Base-by-base conservation (phyloP, 1,140 invertebrate genomes). In the Megathymus violae region DNA sequence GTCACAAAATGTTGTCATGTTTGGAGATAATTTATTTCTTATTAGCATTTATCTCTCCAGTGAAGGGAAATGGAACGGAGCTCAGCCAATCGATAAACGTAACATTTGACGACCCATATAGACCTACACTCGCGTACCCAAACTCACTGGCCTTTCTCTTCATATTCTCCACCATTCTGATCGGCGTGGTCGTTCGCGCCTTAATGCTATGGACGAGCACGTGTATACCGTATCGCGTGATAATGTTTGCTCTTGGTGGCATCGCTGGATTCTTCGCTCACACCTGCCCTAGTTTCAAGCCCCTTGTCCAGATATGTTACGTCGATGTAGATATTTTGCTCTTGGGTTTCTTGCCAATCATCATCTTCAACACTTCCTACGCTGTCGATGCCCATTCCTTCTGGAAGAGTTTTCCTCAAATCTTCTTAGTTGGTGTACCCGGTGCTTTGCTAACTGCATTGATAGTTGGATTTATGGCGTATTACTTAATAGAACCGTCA, bases 231-330 rank as follows among this genome's bases (percentile, higher is more conserved):
- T 88, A 88, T 14, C 54, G 85, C 52, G 78, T 86, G 0, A 64
- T 89, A 6, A 88, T 89, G 87, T 89, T 89, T 25, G 58, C 64
- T 2, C 14, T 89, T 0, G 87, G 87, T 1, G 87, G 82, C 9
- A 25, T 85, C 0, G 66, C 74, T 6, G 87, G 87, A 5, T 83
- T 81, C 51, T 79, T 76, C 40, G 80, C 85, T 1, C 76, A 83
- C 40, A 51, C 51, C 25, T 85, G 75, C 44, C 82, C 83, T 0
- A 3, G 9, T 0, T 80, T 88, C 11, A 82, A 78, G 64, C 85
- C 87, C 0, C 59, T 85, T 0, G 78, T 89, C 0, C 54, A 70
- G 9, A 69, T 87, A 4, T 89, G 87, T 34, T 86, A 85, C 19
- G 64, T 79, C 0, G 85, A 89, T 3, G 74, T 87, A 0, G 84